phyloP scores from a whole-genome alignment of 92 coral and sea anemone genomes.

The Paragorgia papillata region DNA sequence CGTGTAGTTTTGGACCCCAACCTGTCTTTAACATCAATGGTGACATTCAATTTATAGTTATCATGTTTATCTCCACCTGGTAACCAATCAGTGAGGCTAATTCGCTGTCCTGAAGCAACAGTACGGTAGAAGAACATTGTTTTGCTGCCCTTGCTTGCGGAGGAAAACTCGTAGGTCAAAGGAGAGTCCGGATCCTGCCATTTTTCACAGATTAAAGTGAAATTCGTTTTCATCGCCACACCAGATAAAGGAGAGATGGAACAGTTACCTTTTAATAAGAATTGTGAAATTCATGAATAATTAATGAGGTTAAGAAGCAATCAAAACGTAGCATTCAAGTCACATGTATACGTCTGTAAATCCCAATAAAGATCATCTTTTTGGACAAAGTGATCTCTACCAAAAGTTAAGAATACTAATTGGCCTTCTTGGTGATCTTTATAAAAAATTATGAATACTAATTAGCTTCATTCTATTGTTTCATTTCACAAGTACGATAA shows the following conservation, averaged over 20 bases:
- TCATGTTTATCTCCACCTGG: constrained; percentile 69
- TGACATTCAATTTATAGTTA: constrained; percentile 48
- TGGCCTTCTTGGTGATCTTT: too few species aligned
- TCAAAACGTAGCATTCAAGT: too few species aligned
- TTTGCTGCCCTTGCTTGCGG: neutral
- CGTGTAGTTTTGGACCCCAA: constrained; percentile 48
- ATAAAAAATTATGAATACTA: too few species aligned
- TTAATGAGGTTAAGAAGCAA: neutral
- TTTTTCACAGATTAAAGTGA: constrained; percentile 29
- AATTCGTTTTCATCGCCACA: constrained; percentile 63
- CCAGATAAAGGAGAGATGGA: constrained; percentile 60
- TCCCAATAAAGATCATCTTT: neutral
- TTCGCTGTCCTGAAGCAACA: neutral
- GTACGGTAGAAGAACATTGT: constrained; percentile 39
- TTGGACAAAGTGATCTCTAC: too few species aligned
- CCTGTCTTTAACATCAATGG: constrained; percentile 48
- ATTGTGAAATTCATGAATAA: neutral
- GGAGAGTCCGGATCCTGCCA: constrained; percentile 69
- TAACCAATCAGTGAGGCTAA: constrained; percentile 29
- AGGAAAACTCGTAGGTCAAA: constrained; percentile 53
- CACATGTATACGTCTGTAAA: too few species aligned
- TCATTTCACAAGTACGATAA: too few species aligned
- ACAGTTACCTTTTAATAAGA: constrained; percentile 61
- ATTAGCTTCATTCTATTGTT: too few species aligned
- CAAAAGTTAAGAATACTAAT: too few species aligned